A percentile compares a stretch with the other conserved stretches of the same genome.
These are phyloP conservation scores for Lutjanus argentimaculatus DNA, from an alignment of 2,797 vertebrate species.

Conservation along the genomic window DNA sequence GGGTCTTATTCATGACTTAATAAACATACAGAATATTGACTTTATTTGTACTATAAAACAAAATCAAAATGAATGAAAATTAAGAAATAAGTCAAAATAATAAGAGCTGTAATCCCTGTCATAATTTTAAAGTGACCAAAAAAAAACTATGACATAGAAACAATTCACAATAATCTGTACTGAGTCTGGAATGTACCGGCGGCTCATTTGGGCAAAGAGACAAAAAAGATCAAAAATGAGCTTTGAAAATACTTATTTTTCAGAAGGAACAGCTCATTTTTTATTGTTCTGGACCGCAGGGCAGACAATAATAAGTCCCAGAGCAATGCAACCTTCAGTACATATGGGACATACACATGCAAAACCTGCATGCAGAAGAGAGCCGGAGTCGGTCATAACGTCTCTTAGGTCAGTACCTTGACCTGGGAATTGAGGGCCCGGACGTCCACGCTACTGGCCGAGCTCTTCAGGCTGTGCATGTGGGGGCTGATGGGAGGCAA, in stretches of 20 bases:
- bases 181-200: slow-evolving; percentile 11
- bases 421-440: slow-evolving; percentile 59
- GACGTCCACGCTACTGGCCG: slow-evolving; percentile 70
- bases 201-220: slow-evolving; percentile 1
- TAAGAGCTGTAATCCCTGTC: background rate
- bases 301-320: slow-evolving; percentile 47
- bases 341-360: slow-evolving; percentile 65
- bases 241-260: slow-evolving; percentile 41
- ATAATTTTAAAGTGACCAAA: background rate
- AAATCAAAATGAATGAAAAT: background rate
- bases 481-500: slow-evolving; percentile 81
- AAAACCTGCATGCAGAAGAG: slow-evolving; percentile 69
- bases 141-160: background rate
- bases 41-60: background rate
- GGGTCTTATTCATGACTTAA: too few relatives aligned
- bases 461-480: slow-evolving; percentile 73
- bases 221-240: slow-evolving; percentile 58
- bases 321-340: slow-evolving; percentile 32
- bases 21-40: background rate
- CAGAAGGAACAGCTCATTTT: slow-evolving; percentile 44
- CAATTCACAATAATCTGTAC: background rate
- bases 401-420: slow-evolving; percentile 75
- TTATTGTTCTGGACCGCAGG: slow-evolving; percentile 23
- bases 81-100: background rate
- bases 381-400: background rate